Percentiles rank a stretch among this genome's conserved stretches.
Conservation (phyloP, 2,888 invertebrate genomes). For the Mimumesa dahlbomi region DNA sequence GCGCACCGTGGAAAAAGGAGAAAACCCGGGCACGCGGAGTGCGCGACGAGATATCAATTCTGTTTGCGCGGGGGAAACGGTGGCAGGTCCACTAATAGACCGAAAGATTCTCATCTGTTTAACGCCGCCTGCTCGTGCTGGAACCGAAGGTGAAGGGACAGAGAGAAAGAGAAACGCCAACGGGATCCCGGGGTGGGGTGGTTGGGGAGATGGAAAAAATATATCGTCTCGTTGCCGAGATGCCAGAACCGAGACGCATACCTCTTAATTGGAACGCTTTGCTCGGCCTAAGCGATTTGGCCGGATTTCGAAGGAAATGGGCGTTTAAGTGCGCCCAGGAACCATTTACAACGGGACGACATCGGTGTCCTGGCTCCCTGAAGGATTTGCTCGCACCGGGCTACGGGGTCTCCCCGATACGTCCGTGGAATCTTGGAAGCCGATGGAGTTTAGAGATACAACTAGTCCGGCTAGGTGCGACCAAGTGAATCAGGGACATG, state of each 20-base stretch:
- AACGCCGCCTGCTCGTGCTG: conserved; percentile 42
- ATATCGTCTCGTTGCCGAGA: conserved; percentile 70
- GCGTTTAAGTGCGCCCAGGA: conserved; percentile 71
- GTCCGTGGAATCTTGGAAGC: neutral
- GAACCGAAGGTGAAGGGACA: conserved; percentile 1
- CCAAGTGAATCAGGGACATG: no score
- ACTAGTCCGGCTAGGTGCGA: neutral
- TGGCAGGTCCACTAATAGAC: conserved; percentile 78
- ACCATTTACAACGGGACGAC: conserved; percentile 61
- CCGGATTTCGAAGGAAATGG: conserved; percentile 79
- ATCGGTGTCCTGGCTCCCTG: conserved; percentile 26
- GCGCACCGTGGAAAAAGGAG: conserved; percentile 24
- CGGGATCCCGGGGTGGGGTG: conserved; percentile 27
- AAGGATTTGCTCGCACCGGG: neutral
- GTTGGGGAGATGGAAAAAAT: conserved; percentile 40
- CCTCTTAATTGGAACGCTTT: conserved; percentile 79
- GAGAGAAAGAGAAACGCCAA: conserved; percentile 28
- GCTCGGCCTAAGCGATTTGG: conserved; percentile 76
- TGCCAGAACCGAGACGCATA: conserved; percentile 77
- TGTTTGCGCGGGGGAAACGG: conserved; percentile 63
- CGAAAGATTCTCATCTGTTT: conserved; percentile 74
- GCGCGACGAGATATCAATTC: conserved; percentile 76
- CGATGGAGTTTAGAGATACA: neutral
- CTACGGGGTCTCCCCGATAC: neutral
- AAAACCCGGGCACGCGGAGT: conserved; percentile 37